phyloP scores from a whole-genome alignment of 30 jellyfish, hydroid and myxozoan genomes.

The Clytia hemisphaerica region DNA sequence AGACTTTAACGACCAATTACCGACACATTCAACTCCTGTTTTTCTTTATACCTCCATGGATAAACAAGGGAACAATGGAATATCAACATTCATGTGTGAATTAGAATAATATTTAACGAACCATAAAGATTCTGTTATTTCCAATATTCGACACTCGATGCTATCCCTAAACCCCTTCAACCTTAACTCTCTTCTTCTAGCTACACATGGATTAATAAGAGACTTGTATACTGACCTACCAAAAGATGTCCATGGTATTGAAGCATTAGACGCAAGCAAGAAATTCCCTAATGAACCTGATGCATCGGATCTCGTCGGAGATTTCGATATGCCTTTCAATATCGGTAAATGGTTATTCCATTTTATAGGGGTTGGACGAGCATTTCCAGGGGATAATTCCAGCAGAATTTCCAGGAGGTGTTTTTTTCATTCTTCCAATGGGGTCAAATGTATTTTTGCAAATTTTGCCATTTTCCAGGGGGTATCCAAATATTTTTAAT shows the following conservation, averaged over 20 bases:
- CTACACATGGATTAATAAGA: conserved; percentile 27
- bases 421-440: no score
- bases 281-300: conserved; percentile 42
- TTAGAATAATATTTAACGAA: neutral
- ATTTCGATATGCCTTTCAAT: conserved; percentile 31
- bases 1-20: no score
- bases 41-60: no score
- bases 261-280: conserved; percentile 20
- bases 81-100: neutral
- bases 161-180: neutral
- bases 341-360: no score
- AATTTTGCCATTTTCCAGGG: no score
- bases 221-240: conserved; percentile 26
- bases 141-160: neutral
- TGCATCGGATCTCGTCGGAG: conserved; percentile 5
- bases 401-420: no score
- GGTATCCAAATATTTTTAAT: no score
- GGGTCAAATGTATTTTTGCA: no score
- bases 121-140: neutral
- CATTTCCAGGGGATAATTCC: no score
- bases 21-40: no score
- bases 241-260: neutral
- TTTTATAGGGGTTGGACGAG: no score
- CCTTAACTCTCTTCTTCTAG: neutral
- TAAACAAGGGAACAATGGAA: neutral